Percentiles rank a stretch among this genome's conserved stretches.
Evolutionary conservation across 2,113 vertebrate genomes (phyloP).

Genomic region (Gymnobelideus leadbeateri): DNA sequence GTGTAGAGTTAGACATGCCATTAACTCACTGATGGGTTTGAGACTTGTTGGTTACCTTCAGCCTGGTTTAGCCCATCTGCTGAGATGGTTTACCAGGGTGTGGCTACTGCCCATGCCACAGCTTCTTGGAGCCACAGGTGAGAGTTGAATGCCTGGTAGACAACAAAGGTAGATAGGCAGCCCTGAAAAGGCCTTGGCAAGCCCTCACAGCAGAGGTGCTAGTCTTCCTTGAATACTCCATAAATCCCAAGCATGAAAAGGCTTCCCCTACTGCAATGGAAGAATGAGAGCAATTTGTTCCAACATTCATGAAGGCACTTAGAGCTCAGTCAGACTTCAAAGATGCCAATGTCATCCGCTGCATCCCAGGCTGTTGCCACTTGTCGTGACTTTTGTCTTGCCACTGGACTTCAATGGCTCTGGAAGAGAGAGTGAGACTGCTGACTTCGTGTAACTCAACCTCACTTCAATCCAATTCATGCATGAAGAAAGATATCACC

Average conservation of each 20-base stretch:
- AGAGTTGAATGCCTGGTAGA: background rate
- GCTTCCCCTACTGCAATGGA: background rate
- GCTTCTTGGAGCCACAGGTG: background rate
- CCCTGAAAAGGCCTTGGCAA: background rate
- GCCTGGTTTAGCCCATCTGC: background rate
- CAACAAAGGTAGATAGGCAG: background rate
- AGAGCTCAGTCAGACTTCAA: background rate
- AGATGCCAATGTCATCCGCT: background rate
- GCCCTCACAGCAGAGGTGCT: background rate
- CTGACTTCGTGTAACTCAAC: background rate
- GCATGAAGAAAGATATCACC: background rate
- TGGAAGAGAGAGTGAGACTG: background rate
- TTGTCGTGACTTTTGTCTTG: background rate
- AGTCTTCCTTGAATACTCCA: background rate
- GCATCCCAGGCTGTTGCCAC: background rate
- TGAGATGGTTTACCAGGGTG: background rate
- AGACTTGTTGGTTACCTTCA: background rate
- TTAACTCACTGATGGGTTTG: background rate
- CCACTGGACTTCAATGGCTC: background rate
- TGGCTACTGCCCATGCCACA: too few species aligned
- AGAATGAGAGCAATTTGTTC: background rate
- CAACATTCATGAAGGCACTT: background rate
- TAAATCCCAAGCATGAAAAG: background rate
- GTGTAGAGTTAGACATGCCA: background rate
- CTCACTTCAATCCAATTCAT: background rate